Evolutionary conservation across 2,797 vertebrate species (phyloP), one percentile per base, ranked within the genome.

Genomic region (Nannoperca obscura): DNA sequence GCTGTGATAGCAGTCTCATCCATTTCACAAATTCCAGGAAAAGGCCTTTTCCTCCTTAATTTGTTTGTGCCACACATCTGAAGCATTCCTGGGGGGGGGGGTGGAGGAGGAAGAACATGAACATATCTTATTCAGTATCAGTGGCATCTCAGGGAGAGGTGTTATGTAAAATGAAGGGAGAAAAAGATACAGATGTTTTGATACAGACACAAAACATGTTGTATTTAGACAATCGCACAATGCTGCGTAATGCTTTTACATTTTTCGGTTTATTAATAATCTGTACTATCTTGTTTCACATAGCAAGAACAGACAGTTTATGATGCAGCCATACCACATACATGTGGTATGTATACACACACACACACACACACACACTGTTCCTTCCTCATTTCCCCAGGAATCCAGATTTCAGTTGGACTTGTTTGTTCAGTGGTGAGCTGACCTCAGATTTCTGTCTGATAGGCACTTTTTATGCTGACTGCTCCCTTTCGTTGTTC

Each of bases 391-490:
- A 85, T 89, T 93, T 91, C 89, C 91, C 72, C 77, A 90, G 89
- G 89, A 91, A 88, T 92, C 58, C 86, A 84, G 84, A 89, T 90
- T 86, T 91, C 81, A 84, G 85, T 80, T 59, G 55, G 65, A 76
- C 74, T 77, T 92, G 90, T 93, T 93, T 93, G 80, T 83, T 91
- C 88, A 87, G 86, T 81, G 83, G 63, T 71, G 22, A 76, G 67
- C 86, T 85, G 90, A 89, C 86, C 89, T 88, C 85, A 78, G 74
- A 83, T 89, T 90, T 91, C 46, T 92, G 91, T 90, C 72, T 34
- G 42, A 74, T 80, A n/a, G 75, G 82, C 89, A 86, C 20, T 85
- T 90, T 93, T 90, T 81, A n/a, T 77, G 89, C 92, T 93, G 91
- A 89, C 76, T 73, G 8, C 30, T 24, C 9, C 2, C 58, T 84